Evolutionary conservation across 2,888 invertebrate genomes (phyloP).

Genomic region (Mythimna ferrago): DNA sequence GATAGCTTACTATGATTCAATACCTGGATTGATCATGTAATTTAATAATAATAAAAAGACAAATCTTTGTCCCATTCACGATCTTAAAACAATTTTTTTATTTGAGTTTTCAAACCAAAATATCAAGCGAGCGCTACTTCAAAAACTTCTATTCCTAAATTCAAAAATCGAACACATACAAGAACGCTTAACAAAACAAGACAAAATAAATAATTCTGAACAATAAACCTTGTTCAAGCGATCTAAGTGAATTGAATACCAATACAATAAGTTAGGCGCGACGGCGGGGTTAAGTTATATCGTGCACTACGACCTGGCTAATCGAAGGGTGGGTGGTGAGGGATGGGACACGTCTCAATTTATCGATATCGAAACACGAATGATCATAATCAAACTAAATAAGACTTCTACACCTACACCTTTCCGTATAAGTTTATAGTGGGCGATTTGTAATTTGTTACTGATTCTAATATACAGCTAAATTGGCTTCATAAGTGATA

Average conservation of each 20-base stretch:
- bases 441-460: constrained; percentile 42
- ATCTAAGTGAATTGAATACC: constrained; percentile 67
- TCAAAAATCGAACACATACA: not conserved
- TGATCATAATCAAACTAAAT: constrained; percentile 42
- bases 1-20: not conserved
- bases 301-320: constrained; percentile 84
- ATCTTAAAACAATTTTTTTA: not conserved
- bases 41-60: not conserved
- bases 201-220: constrained; percentile 56
- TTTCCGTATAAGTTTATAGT: constrained; percentile 30
- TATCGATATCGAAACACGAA: constrained; percentile 68
- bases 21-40: not conserved
- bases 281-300: constrained; percentile 81
- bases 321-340: constrained; percentile 80
- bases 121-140: not conserved
- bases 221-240: constrained; percentile 47
- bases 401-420: constrained; percentile 27
- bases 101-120: not conserved
- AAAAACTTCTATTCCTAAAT: not conserved
- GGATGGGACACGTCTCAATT: constrained; percentile 63
- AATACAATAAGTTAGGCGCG: constrained; percentile 77
- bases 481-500: constrained; percentile 17
- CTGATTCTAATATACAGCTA: constrained; percentile 29
- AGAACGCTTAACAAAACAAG: constrained; percentile 8
- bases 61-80: not conserved